A percentile compares a stretch with the other conserved stretches of the same genome.
Evolutionary conservation across 2,797 vertebrate species (phyloP).

Genomic region (Galagoides demidoff): DNA sequence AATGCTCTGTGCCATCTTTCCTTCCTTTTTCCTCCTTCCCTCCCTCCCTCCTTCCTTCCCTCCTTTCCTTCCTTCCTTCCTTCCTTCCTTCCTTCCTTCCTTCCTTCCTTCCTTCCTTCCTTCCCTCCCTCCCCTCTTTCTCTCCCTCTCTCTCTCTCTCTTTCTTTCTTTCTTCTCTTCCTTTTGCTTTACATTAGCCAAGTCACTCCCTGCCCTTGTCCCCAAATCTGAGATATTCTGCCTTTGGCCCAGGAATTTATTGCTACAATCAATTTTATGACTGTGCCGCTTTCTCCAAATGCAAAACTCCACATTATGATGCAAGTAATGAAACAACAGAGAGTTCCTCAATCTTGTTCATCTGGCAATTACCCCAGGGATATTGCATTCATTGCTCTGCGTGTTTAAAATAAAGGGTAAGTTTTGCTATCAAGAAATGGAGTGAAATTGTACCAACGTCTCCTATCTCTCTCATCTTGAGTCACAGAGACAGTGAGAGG

Average conservation of each 20-base stretch:
- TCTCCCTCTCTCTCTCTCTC: not conserved
- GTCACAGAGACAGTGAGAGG: not conserved
- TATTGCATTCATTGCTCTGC: not conserved
- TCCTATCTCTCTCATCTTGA: not conserved
- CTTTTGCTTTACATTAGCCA: not conserved
- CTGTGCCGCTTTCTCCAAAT: not conserved
- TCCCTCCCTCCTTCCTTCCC: not conserved
- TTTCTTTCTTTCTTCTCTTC: not conserved
- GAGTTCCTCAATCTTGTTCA: not conserved
- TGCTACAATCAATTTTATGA: constrained; percentile 34
- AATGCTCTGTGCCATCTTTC: not conserved
- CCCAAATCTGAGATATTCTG: not conserved
- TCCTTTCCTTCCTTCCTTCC: not conserved
- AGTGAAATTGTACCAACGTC: not conserved
- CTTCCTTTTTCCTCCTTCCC: not conserved
- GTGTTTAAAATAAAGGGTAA: constrained; percentile 38
- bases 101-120: not conserved
- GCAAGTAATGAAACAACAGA: constrained; percentile 25
- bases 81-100: too few relatives aligned
- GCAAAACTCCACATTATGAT: not conserved
- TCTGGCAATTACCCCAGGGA: not conserved
- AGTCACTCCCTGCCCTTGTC: constrained; percentile 1
- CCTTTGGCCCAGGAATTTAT: constrained; percentile 9
- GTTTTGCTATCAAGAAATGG: not conserved
- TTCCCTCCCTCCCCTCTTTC: not conserved